Percentiles rank a stretch among this genome's conserved stretches.
These are phyloP conservation scores for Hydrocynus forskahlii DNA, from an alignment of 2,797 vertebrate genomes.

Conservation along the genomic window DNA sequence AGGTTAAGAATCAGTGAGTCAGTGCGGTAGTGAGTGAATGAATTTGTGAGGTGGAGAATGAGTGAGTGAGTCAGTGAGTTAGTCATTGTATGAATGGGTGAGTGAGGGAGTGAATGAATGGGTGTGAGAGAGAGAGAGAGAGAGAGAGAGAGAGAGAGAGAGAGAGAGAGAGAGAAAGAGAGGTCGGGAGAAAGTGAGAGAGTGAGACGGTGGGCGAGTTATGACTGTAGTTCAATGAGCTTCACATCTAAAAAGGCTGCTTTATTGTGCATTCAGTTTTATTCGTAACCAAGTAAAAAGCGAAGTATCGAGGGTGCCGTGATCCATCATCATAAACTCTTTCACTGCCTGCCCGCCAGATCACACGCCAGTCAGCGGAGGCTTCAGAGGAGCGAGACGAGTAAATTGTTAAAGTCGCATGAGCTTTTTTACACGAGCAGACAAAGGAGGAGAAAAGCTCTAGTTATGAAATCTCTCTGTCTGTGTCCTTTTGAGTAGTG, in stretches of 20 bases:
- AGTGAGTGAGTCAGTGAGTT: too few relatives aligned
- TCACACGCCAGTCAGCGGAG: background rate
- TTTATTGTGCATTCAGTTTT: background rate
- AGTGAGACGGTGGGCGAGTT: background rate
- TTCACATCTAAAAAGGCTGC: background rate
- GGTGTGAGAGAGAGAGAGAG: too few relatives aligned
- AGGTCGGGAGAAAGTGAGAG: background rate
- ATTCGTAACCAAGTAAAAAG: background rate
- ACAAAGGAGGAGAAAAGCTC: background rate
- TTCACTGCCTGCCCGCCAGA: background rate
- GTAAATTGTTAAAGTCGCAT: constrained; percentile 45
- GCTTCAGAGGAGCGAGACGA: constrained; percentile 46
- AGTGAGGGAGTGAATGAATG: background rate
- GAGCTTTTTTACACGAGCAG: constrained; percentile 22
- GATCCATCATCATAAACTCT: constrained; percentile 11
- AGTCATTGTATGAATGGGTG: background rate
- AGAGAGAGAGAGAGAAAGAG: background rate
- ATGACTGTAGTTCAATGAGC: background rate
- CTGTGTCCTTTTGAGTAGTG: constrained; percentile 16
- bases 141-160: background rate
- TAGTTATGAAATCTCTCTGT: constrained; percentile 12
- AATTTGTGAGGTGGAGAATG: too few relatives aligned
- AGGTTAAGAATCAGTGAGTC: too few relatives aligned
- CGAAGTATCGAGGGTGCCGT: background rate
- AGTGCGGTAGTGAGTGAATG: too few relatives aligned